Conservation (phyloP, 2,888 invertebrate genomes). For the Lithophane ornitopus region DNA sequence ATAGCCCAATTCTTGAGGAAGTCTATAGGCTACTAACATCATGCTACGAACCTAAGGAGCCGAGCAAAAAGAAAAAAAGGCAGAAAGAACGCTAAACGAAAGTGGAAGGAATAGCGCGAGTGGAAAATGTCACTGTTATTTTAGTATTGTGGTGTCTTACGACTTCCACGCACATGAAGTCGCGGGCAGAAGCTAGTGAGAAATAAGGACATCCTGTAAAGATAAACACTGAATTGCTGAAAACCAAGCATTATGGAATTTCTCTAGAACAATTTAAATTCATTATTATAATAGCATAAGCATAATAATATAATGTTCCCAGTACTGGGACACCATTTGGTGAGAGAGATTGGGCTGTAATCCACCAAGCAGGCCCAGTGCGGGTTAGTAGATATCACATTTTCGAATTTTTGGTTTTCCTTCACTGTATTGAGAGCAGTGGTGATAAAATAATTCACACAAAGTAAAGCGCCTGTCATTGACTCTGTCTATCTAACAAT, state of each 20-base stretch:
- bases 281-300: neutral
- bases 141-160: neutral
- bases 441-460: too few relatives aligned
- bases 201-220: neutral
- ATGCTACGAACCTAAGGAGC: neutral
- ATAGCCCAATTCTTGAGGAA: neutral
- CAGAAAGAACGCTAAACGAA: neutral
- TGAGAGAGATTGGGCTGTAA: too few relatives aligned
- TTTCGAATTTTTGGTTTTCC: too few relatives aligned
- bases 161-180: neutral
- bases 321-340: too few relatives aligned
- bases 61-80: neutral
- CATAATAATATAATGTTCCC: too few relatives aligned
- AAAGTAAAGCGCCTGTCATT: conserved; percentile 7
- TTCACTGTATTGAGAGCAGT: too few relatives aligned
- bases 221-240: neutral
- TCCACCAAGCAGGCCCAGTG: too few relatives aligned
- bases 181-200: neutral
- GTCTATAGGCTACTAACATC: neutral
- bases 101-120: neutral
- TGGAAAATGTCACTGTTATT: neutral
- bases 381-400: too few relatives aligned
- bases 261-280: neutral
- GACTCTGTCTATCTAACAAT: conserved; percentile 5
- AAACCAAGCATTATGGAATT: neutral